Conservation (phyloP, 2,888 invertebrate genomes). For the Gymnocheta viridis region DNA sequence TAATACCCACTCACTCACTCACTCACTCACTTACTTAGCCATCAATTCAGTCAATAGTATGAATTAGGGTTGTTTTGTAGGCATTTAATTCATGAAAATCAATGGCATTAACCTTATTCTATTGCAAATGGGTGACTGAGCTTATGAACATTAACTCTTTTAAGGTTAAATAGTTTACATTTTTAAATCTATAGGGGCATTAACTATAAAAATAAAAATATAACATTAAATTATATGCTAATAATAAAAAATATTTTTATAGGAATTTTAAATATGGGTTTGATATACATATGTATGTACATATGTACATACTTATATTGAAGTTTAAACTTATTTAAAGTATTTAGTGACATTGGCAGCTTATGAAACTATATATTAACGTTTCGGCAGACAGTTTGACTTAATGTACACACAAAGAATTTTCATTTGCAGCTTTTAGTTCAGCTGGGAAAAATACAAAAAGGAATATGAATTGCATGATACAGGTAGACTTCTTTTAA, state of each 20-base stretch:
- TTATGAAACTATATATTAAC: background rate
- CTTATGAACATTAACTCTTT: background rate
- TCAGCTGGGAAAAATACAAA: too few relatives aligned
- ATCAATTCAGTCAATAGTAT: background rate
- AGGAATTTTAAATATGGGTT: background rate
- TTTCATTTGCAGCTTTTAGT: too few relatives aligned
- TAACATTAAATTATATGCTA: too few relatives aligned
- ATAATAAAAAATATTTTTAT: background rate
- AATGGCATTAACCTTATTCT: conserved; percentile 36
- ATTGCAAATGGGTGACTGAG: background rate
- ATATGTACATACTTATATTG: too few relatives aligned
- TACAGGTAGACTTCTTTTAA: too few relatives aligned
- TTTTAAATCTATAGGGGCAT: background rate
- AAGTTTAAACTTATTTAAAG: background rate
- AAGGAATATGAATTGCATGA: too few relatives aligned
- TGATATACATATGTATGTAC: too few relatives aligned
- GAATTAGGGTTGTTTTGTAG: conserved; percentile 21
- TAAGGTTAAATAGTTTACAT: conserved; percentile 1
- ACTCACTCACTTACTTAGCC: background rate
- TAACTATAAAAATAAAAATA: too few relatives aligned
- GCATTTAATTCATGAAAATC: conserved; percentile 33
- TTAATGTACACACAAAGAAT: background rate
- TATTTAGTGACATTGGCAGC: background rate
- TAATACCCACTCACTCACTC: conserved; percentile 18
- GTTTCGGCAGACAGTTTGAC: background rate